A percentile compares a stretch with the other conserved stretches of the same genome.
These are phyloP conservation scores for Merluccius polli DNA, from an alignment of 2,797 vertebrate species.

Conservation along the genomic window DNA sequence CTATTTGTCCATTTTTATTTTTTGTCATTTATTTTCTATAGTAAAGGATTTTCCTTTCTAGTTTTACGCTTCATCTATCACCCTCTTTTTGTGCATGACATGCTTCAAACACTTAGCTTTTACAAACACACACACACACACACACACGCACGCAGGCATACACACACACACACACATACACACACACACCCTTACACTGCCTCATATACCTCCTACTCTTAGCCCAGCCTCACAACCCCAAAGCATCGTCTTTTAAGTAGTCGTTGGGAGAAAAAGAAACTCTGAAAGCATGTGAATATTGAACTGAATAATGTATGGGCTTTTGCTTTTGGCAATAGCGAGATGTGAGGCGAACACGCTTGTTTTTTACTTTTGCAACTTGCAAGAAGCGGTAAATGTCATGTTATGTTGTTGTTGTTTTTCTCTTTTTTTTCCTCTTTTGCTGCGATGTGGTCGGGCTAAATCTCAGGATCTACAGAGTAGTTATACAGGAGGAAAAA, in stretches of 20 bases:
- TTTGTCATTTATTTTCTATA: background rate
- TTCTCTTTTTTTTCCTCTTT: background rate
- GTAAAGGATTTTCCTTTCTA: too few species aligned
- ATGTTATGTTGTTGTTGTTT: conserved; percentile 14
- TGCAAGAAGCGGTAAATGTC: conserved; percentile 59
- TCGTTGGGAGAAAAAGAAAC: conserved; percentile 42
- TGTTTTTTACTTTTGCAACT: conserved; percentile 29
- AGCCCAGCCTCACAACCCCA: conserved; percentile 26
- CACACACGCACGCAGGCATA: too few species aligned
- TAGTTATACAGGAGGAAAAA: conserved; percentile 6
- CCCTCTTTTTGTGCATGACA: too few species aligned
- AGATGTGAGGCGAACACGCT: conserved; percentile 47
- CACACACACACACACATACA: background rate
- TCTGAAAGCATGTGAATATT: conserved; percentile 60
- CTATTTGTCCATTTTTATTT: background rate
- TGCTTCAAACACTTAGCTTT: too few species aligned
- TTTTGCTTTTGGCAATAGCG: conserved; percentile 60
- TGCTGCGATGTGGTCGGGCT: conserved; percentile 13
- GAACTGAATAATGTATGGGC: conserved; percentile 67
- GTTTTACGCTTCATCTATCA: too few species aligned
- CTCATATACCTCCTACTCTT: background rate
- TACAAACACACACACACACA: too few species aligned
- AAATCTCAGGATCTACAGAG: conserved; percentile 35
- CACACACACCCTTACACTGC: too few species aligned
- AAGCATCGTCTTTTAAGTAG: conserved; percentile 48